Evolutionary conservation across 2,888 invertebrate genomes (phyloP).

Genomic region (Liodrosophila aerea): DNA sequence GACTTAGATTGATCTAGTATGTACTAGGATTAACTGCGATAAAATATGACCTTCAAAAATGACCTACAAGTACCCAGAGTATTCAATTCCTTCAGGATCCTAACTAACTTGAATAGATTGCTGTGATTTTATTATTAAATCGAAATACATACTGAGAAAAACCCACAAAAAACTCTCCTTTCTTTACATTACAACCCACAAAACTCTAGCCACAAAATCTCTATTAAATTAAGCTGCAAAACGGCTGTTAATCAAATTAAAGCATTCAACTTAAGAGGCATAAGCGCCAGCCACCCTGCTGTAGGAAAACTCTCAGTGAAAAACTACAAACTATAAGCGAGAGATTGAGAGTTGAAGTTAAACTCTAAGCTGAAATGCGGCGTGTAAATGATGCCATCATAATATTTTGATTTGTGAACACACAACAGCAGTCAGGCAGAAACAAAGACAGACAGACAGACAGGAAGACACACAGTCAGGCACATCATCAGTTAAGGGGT

Average conservation of each 20-base stretch:
- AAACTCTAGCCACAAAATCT: slow-evolving; percentile 12
- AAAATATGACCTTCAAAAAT: no score
- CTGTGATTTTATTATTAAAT: no score
- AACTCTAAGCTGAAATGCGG: slow-evolving; percentile 71
- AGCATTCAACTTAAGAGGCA: slow-evolving; percentile 43
- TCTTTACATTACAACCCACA: no score
- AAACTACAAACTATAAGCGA: background rate
- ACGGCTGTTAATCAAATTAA: slow-evolving; percentile 57
- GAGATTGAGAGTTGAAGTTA: background rate
- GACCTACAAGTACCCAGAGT: no score
- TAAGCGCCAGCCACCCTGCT: slow-evolving; percentile 19
- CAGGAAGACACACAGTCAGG: background rate
- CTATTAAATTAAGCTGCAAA: slow-evolving; percentile 21
- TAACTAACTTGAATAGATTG: no score
- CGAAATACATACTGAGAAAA: no score
- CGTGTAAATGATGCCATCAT: slow-evolving; percentile 80
- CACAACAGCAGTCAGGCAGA: slow-evolving; percentile 27
- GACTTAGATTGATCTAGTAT: no score
- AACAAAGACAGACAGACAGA: no score
- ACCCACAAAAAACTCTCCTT: background rate
- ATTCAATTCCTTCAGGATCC: no score
- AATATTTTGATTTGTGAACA: slow-evolving; percentile 76
- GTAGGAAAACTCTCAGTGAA: background rate
- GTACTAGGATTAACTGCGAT: no score
- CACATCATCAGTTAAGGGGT: slow-evolving; percentile 75